Conservation (phyloP, 2,113 vertebrate genomes). For the Xerus inauris region DNA sequence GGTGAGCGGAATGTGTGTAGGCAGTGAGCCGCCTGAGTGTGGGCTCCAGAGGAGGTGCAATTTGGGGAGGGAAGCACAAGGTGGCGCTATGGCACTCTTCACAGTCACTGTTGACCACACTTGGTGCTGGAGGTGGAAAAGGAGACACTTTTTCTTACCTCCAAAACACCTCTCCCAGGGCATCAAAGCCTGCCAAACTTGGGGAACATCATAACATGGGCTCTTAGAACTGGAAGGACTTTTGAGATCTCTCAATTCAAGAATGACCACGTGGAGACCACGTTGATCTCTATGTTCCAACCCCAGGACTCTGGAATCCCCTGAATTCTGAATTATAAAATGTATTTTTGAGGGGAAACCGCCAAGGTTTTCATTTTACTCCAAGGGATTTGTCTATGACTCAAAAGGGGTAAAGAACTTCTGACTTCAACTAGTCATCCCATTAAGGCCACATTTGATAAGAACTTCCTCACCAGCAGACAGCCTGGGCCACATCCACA, state of each 20-base stretch:
- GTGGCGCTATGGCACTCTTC: neutral
- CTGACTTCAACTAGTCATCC: neutral
- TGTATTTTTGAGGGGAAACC: neutral
- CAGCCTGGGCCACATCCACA: neutral
- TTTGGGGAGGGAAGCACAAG: conserved; percentile 52
- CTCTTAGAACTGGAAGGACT: neutral
- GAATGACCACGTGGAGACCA: neutral
- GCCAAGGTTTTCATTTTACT: neutral
- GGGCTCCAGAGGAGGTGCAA: neutral
- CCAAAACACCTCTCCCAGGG: neutral
- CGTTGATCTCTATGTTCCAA: neutral
- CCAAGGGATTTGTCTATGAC: neutral
- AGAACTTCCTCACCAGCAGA: neutral
- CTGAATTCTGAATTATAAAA: neutral
- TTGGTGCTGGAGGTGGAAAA: neutral
- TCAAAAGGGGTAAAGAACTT: neutral
- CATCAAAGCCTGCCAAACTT: neutral
- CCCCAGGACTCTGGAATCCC: neutral
- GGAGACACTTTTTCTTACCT: neutral
- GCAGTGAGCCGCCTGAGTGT: neutral
- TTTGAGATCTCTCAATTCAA: neutral
- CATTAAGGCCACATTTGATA: neutral
- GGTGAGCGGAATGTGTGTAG: too few relatives aligned
- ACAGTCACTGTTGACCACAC: neutral
- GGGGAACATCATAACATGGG: neutral